phyloP scores from a whole-genome alignment of 2,888 invertebrate species.

The Monochamus alternatus region DNA sequence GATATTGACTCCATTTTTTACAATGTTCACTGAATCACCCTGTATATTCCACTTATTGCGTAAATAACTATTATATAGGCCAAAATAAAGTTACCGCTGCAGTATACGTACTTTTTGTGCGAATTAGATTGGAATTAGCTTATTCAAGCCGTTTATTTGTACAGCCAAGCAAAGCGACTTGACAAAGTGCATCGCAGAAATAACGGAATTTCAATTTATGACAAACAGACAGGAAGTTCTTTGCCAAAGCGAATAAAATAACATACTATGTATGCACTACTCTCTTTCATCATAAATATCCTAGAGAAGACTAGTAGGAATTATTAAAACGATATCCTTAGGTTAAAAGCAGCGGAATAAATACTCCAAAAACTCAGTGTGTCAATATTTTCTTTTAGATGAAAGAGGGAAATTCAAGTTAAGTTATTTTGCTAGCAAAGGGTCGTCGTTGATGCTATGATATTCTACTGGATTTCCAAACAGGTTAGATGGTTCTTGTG shows the following conservation, averaged over 20 bases:
- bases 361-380: background rate
- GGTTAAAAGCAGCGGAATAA: background rate
- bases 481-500: background rate
- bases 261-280: conserved; percentile 2
- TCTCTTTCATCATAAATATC: conserved; percentile 17
- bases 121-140: conserved; percentile 55
- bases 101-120: conserved; percentile 23
- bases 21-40: too few species aligned
- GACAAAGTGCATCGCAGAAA: conserved; percentile 51
- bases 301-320: background rate
- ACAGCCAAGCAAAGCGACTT: conserved; percentile 48
- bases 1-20: too few species aligned
- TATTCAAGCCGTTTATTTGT: conserved; percentile 54
- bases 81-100: too few species aligned
- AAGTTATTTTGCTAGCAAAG: background rate
- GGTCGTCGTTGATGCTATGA: background rate
- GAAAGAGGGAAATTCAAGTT: background rate
- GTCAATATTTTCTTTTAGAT: conserved; percentile 10
- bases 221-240: conserved; percentile 36
- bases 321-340: conserved; percentile 14
- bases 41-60: too few species aligned
- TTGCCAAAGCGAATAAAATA: conserved; percentile 7
- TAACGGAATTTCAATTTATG: conserved; percentile 56
- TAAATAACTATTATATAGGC: too few species aligned
- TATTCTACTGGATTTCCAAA: background rate